Conservation (phyloP, 2,113 vertebrate species). For the Clupea harengus region DNA sequence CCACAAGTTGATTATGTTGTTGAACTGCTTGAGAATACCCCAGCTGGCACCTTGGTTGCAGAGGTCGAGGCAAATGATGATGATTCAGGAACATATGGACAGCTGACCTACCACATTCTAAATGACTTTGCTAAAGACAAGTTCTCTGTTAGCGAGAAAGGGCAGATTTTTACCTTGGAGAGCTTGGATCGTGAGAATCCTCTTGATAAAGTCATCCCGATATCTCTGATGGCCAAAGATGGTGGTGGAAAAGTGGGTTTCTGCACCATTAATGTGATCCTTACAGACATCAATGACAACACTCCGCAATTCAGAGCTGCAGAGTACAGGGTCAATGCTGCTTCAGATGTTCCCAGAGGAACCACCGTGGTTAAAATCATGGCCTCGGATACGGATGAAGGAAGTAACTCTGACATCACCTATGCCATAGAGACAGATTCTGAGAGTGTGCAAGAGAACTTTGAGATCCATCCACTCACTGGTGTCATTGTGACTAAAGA, state of each 20-base stretch:
- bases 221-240: conserved; percentile 90
- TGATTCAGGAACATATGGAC: conserved; percentile 82
- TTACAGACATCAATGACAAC: conserved; percentile 96
- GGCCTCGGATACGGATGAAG: conserved; percentile 92
- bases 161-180: conserved; percentile 86
- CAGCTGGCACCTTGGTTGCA: conserved; percentile 79
- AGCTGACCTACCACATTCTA: conserved; percentile 84
- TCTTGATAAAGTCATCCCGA: conserved; percentile 85
- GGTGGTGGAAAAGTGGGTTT: conserved; percentile 92
- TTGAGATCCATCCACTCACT: conserved; percentile 84
- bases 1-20: conserved; percentile 87
- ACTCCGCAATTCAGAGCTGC: conserved; percentile 87
- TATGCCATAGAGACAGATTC: conserved; percentile 87
- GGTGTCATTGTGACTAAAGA: conserved; percentile 91
- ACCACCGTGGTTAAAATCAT: conserved; percentile 83
- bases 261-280: conserved; percentile 89
- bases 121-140: conserved; percentile 93
- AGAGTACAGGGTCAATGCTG: conserved; percentile 84
- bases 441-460: conserved; percentile 87
- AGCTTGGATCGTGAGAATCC: conserved; percentile 89
- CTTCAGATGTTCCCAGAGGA: conserved; percentile 80
- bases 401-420: conserved; percentile 89
- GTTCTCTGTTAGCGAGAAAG: conserved; percentile 84
- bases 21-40: conserved; percentile 90
- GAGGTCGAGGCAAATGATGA: conserved; percentile 84